Base-by-base conservation (phyloP, 1,140 invertebrate genomes). In the Samia ricini region DNA sequence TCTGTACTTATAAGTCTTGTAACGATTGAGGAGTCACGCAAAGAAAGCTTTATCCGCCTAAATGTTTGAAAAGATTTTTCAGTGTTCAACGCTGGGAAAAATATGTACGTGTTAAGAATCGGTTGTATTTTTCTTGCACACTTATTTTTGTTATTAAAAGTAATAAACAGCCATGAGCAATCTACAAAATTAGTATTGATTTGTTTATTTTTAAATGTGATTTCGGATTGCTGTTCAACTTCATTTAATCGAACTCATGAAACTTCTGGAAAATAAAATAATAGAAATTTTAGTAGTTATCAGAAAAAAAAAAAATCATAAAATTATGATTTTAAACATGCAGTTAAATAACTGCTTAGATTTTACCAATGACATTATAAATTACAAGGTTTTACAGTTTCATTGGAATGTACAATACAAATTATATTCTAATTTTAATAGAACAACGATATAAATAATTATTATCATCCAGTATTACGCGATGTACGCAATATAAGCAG, bases 21-120 rank as follows among this genome's bases (percentile, higher is more conserved):
- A 56, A 52, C 22, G 50, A 52, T 52, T 52, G 50, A 52, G 18
- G 51, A 26, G 60, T 52, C 50, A 66, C 54, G 59, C 19, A 26
- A 57, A 10, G 24, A 56, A 24, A 22, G 24, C 18, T 22, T 56
- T 33, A 26, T 56, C 24, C 54, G 24, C 24, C 10, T 56, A 18
- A 52, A 52, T 42, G 33, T 42, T 42, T 15, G n/a, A 42, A 42
- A 42, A 15, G 33, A 12, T 42, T 42, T 42, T 42, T 42, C 33
- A 42, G 33, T 15, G 33, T 36, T 36, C 33, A 42, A 15, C 10
- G n/a, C 33, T 42, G 12, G 33, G 33, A 42, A 42, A 42, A 42
- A 42, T 15, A 15, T 42, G 12, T 42, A 42, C 33, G 33, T 42
- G 33, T 42, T 42, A 42, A 15, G 12, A 42, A 12, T 8, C 4